Evolutionary conservation across 1,140 invertebrate genomes (phyloP).

Genomic region (Ruditapes philippinarum): DNA sequence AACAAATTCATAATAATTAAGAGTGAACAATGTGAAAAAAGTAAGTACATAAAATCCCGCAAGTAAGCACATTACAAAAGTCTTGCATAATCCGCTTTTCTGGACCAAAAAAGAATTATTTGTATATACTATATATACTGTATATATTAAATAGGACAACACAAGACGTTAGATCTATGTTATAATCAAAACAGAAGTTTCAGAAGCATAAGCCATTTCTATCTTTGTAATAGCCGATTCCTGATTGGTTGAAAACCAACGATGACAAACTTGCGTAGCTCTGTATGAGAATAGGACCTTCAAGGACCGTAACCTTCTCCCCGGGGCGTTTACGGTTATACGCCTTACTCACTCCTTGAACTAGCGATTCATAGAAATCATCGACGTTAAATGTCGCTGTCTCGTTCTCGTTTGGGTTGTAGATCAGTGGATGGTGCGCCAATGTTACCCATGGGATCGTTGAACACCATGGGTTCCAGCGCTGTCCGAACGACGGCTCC

Average conservation of each 20-base stretch:
- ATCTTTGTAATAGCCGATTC: conserved; percentile 94
- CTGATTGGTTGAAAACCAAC: conserved; percentile 93
- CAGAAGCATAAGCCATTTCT: conserved; percentile 95
- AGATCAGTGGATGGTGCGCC: conserved; percentile 93
- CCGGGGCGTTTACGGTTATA: conserved; percentile 76
- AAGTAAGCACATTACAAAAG: no score
- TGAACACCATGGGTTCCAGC: conserved; percentile 95
- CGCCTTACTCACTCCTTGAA: conserved; percentile 84
- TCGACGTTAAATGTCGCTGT: conserved; percentile 85
- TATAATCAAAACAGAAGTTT: no score
- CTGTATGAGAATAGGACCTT: conserved; percentile 92
- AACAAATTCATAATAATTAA: no score
- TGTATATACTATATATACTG: no score
- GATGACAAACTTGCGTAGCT: conserved; percentile 93
- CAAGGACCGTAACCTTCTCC: conserved; percentile 87
- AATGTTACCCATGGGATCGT: conserved; percentile 93
- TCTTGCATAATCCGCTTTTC: no score
- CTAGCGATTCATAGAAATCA: conserved; percentile 85
- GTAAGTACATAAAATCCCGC: no score
- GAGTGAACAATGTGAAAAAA: no score
- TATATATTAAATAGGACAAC: no score
- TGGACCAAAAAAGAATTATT: no score
- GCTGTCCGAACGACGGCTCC: conserved; percentile 90
- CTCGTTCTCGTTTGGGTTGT: conserved; percentile 89
- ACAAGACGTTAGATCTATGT: no score